Conservation (phyloP, 2,888 invertebrate species). For the Chaitophorus viminalis region DNA sequence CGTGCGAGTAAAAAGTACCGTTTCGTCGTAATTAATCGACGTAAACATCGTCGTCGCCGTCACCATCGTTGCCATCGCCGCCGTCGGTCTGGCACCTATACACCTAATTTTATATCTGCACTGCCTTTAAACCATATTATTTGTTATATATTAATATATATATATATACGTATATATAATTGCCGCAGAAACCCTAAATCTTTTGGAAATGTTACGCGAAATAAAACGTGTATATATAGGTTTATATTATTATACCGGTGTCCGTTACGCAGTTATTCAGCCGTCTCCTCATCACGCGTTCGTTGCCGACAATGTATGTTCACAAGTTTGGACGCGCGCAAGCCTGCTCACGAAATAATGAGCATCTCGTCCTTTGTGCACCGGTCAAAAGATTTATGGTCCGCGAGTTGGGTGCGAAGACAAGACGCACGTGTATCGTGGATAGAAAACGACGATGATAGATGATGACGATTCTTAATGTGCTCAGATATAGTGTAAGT, state of each 20-base stretch:
- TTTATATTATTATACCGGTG: neutral
- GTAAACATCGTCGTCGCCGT: too few relatives aligned
- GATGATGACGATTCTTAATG: slow-evolving; percentile 11
- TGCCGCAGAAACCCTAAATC: neutral
- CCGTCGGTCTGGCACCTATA: neutral
- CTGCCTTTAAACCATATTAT: too few relatives aligned
- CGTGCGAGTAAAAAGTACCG: neutral
- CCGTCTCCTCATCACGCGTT: neutral
- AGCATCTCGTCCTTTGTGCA: neutral
- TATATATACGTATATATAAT: neutral
- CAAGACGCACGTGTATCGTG: neutral
- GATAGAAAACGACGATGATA: slow-evolving; percentile 10
- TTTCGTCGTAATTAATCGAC: slow-evolving; percentile 10
- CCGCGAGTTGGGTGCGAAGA: neutral
- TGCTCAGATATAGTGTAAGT: too few relatives aligned
- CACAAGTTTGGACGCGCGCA: neutral
- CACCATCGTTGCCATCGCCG: neutral
- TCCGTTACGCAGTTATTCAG: too few relatives aligned
- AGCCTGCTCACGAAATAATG: too few relatives aligned
- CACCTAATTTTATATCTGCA: too few relatives aligned
- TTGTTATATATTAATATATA: too few relatives aligned
- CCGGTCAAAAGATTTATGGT: slow-evolving; percentile 1
- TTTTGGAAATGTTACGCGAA: neutral
- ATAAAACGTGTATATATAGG: neutral
- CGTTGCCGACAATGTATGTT: neutral